Evolutionary conservation across 2,113 vertebrate genomes (phyloP).

Genomic region (Nibea albiflora): DNA sequence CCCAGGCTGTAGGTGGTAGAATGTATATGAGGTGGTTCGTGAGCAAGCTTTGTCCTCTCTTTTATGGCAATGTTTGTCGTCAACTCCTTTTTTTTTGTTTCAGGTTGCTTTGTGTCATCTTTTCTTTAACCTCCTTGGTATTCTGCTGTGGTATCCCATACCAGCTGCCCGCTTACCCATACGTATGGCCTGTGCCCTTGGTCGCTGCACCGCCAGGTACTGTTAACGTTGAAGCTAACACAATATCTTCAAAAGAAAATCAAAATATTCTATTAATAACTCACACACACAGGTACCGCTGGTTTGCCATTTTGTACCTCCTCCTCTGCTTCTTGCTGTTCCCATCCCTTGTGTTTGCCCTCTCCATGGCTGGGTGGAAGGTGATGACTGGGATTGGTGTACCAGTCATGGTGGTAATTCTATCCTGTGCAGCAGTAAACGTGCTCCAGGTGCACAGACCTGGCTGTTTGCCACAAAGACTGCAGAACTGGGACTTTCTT

Average conservation of each 20-base stretch:
- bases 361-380: conserved; percentile 90
- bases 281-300: conserved; percentile 83
- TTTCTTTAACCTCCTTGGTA: conserved; percentile 92
- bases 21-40: too few species aligned
- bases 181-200: conserved; percentile 87
- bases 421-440: conserved; percentile 82
- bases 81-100: background rate
- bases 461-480: conserved; percentile 80
- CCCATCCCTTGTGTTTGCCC: conserved; percentile 87
- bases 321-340: conserved; percentile 89
- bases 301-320: conserved; percentile 91
- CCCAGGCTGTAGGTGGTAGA: too few species aligned
- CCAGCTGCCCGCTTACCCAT: conserved; percentile 89
- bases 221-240: too few species aligned
- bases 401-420: conserved; percentile 81
- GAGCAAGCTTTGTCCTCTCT: background rate
- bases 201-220: conserved; percentile 86
- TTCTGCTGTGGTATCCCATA: conserved; percentile 90
- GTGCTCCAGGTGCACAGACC: conserved; percentile 84
- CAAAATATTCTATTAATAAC: background rate
- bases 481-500: conserved; percentile 90
- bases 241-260: background rate
- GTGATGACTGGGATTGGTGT: conserved; percentile 85
- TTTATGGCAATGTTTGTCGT: background rate
- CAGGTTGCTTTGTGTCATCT: conserved; percentile 93